Percentiles rank a stretch among this genome's conserved stretches.
Evolutionary conservation across 2,797 vertebrate species (phyloP).

Genomic region (Microcaecilia unicolor): DNA sequence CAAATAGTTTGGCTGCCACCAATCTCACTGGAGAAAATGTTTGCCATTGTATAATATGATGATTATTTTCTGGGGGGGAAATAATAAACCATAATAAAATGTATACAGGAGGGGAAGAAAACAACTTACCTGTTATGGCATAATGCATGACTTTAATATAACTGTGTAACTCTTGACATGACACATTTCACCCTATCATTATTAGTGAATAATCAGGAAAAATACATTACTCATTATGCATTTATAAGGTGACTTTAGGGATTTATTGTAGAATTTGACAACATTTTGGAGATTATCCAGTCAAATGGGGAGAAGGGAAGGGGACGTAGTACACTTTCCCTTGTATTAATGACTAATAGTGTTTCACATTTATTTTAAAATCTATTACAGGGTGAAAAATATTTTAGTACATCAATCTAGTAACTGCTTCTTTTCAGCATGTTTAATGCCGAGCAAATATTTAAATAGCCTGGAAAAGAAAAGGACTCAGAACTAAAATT

Average conservation of each 20-base stretch:
- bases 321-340: slow-evolving; percentile 18
- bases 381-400: slow-evolving; percentile 29
- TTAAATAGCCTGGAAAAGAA: slow-evolving; percentile 20
- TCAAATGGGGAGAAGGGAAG: slow-evolving; percentile 25
- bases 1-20: slow-evolving; percentile 12
- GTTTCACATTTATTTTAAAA: no score
- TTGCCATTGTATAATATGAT: slow-evolving; percentile 10
- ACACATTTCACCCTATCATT: slow-evolving; percentile 32
- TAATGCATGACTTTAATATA: slow-evolving; percentile 35
- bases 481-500: no score
- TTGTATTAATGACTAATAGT: slow-evolving; percentile 17
- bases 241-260: slow-evolving; percentile 29
- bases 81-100: slow-evolving; percentile 20
- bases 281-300: slow-evolving; percentile 21
- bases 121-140: slow-evolving; percentile 19
- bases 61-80: slow-evolving; percentile 24
- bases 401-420: no score
- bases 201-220: slow-evolving; percentile 31
- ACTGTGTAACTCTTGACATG: slow-evolving; percentile 32
- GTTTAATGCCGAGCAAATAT: slow-evolving; percentile 37
- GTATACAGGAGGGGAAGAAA: slow-evolving; percentile 9
- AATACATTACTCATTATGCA: slow-evolving; percentile 38
- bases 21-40: slow-evolving; percentile 21
- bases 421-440: slow-evolving; percentile 28
- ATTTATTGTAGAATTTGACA: slow-evolving; percentile 22